Base-by-base conservation (phyloP, 2,888 invertebrate genomes). In the Hermaeophaga mercurialis region DNA sequence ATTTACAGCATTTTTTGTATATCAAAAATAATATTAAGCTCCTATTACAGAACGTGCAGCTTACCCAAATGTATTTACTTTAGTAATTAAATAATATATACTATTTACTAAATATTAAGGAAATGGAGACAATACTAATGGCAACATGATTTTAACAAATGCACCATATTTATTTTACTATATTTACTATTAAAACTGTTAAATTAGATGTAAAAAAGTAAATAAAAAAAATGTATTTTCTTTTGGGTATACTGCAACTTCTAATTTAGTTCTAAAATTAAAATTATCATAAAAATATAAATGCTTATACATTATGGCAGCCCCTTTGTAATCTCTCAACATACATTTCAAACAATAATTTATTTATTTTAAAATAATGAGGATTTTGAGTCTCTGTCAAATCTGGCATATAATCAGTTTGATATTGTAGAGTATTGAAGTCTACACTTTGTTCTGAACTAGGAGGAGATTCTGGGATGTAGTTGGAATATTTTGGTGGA, bases 351-450 rank as follows among this genome's bases (percentile, higher is more conserved):
- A 90, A 92, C 70, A 95, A 79, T 72, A 94, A 78, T 80, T 91
- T 92, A 77, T 95, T 95, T 66, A 84, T 85, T 68, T 89, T 87
- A 75, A 88, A 94, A 75, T 94, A 95, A 76, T 89, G 89, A 19
- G 88, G 91, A 81, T 94, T 95, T 70, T 92, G 86, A 50, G 81
- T 78, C 57, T 88, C 86, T 71, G 79, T 85, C 48, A 94, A 80
- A 70, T 91, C 91, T 12, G 94, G 94, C 67, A 84, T 84, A 75
- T 93, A 93, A 63, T 79, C 91, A 12, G 94, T 94, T 67, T 84
- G 84, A 75, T 92, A 92, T 61, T 79, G 81, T 9, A 82, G 80
- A 19, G 60, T 58, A 56, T 65, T 73, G 70, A 73, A 76, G 26
- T 73, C 73, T n/a, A 71, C 48, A 55, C 70, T 73, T 58, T 70